phyloP scores from a whole-genome alignment of 2,797 vertebrate genomes.

The Onychomys torridus region DNA sequence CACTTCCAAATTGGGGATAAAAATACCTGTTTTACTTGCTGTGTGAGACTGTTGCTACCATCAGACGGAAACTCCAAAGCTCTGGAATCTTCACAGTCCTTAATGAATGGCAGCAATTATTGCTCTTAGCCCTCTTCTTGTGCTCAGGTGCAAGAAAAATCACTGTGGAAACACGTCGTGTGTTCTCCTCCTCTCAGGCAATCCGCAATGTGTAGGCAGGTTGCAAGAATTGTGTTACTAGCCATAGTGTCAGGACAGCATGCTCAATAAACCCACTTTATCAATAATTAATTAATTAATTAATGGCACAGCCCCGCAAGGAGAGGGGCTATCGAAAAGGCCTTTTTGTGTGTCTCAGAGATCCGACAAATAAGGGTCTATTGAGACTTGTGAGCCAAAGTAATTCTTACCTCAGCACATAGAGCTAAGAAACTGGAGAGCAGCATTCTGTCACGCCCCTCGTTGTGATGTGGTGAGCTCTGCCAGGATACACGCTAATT shows the following conservation, averaged over 20 bases:
- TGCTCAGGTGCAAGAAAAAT: background rate
- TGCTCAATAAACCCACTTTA: background rate
- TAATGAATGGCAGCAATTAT: background rate
- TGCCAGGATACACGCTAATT: conserved; percentile 21
- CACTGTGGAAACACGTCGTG: background rate
- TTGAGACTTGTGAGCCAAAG: background rate
- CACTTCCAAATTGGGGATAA: background rate
- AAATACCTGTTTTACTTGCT: background rate
- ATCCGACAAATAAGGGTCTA: background rate
- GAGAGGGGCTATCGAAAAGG: background rate
- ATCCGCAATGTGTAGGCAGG: background rate
- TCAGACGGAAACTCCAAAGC: background rate
- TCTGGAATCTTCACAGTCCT: background rate
- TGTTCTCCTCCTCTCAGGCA: background rate
- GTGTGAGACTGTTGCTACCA: background rate
- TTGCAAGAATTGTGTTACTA: background rate
- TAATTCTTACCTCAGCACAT: background rate
- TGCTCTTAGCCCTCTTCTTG: background rate
- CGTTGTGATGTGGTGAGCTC: background rate
- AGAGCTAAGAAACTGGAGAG: background rate
- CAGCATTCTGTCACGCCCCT: background rate
- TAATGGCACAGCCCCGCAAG: background rate
- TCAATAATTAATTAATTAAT: conserved; percentile 50
- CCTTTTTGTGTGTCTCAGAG: background rate
- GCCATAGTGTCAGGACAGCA: background rate